phyloP scores from a whole-genome alignment of 1,140 invertebrate species.

The Holotrichia oblita region DNA sequence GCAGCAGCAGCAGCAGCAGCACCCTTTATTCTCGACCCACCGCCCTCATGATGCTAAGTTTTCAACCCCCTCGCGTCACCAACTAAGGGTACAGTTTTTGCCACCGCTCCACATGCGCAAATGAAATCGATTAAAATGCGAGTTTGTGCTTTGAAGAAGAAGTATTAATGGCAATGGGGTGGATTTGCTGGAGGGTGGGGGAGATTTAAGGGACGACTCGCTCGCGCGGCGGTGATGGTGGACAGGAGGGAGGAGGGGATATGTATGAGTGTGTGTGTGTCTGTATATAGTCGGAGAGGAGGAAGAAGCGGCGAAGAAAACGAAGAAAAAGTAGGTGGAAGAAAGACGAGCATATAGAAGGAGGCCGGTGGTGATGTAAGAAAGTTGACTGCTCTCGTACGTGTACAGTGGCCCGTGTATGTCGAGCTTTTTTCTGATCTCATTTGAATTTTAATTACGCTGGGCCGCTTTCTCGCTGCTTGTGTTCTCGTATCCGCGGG shows the following conservation, averaged over 20 bases:
- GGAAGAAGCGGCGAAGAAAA: constrained; percentile 18
- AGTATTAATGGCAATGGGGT: constrained; percentile 60
- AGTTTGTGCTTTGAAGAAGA: constrained; percentile 61
- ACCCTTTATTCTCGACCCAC: constrained; percentile 42
- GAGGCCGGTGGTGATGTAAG: constrained; percentile 50
- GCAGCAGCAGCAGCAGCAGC: constrained; percentile 9
- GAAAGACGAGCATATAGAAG: constrained; percentile 17
- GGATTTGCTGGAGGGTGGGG: constrained; percentile 45
- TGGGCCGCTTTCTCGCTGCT: constrained; percentile 50
- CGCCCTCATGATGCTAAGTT: constrained; percentile 49
- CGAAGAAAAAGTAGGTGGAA: constrained; percentile 19
- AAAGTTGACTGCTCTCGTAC: constrained; percentile 59
- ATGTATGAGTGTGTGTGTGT: not conserved
- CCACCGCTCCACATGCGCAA: constrained; percentile 62
- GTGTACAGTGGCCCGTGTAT: constrained; percentile 58
- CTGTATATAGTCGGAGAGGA: not conserved
- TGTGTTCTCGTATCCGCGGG: constrained; percentile 20
- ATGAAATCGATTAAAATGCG: constrained; percentile 63
- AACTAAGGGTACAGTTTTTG: constrained; percentile 57
- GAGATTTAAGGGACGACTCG: constrained; percentile 49
- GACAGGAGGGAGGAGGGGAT: not conserved
- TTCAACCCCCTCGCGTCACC: constrained; percentile 44
- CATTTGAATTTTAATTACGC: constrained; percentile 56
- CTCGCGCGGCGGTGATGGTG: constrained; percentile 18
- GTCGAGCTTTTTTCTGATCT: constrained; percentile 53